A percentile compares a stretch with the other conserved stretches of the same genome.
phyloP scores from a whole-genome alignment of 1,140 invertebrate genomes.

The Bombus consobrinus region DNA sequence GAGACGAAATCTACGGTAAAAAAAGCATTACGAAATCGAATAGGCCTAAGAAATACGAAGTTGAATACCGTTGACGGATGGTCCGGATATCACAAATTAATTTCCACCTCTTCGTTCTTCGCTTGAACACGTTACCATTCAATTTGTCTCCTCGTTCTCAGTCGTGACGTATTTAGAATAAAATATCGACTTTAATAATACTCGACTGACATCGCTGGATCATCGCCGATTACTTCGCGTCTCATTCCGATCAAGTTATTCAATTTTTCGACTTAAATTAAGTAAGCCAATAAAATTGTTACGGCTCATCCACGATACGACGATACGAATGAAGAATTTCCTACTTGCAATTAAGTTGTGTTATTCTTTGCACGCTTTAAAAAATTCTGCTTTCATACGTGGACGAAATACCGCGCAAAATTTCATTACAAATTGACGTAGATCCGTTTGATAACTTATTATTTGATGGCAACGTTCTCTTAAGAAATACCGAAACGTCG shows the following conservation, averaged over 20 bases:
- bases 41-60: constrained; percentile 27
- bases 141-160: background rate
- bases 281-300: too few species aligned
- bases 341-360: too few species aligned
- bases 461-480: background rate
- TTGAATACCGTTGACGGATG: constrained; percentile 30
- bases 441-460: too few species aligned
- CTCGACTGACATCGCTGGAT: background rate
- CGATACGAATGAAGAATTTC: too few species aligned
- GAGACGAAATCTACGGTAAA: constrained; percentile 24
- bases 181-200: background rate
- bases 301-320: too few species aligned
- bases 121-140: background rate
- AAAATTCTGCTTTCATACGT: too few species aligned
- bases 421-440: background rate
- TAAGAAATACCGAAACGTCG: background rate
- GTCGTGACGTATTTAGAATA: background rate
- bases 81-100: constrained; percentile 50
- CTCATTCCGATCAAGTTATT: background rate
- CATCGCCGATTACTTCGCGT: background rate
- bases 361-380: rapidly evolving
- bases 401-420: background rate
- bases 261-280: background rate
- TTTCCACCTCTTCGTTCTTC: background rate
- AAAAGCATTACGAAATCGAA: constrained; percentile 34